Evolutionary conservation across 2,888 invertebrate species (phyloP), one percentile per base, ranked within the genome.

Genomic region (Hemicrepidius hirtus): DNA sequence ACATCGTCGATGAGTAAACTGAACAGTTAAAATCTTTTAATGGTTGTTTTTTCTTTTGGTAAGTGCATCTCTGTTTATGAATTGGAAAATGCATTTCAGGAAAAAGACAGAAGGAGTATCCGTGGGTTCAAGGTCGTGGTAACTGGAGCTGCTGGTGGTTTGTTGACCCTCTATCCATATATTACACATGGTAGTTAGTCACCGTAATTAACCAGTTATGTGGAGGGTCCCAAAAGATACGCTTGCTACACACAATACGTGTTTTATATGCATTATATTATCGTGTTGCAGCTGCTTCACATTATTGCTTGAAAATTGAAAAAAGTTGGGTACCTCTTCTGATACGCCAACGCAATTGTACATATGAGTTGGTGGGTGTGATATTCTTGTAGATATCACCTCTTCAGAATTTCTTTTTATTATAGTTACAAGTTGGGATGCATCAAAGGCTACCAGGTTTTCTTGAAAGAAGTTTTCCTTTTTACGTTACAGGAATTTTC

Each of bases 101-200:
- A 44, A 55, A 69, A 32, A 28, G 40, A 53, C 10, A 4, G 68
- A 16, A 35, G 13, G 46, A 21, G 63, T 4, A 46, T 71, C 32
- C 50, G 73, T 74, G 71, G 76, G 77, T 74, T 76, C 77, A 79
- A 79, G 79, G 79, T 77, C 78, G 70, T 62, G 72, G 71, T 76
- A 79, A 77, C 76, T 79, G 75, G 77, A 77, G 73, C 75, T 76
- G 50, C 50, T 46, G 64, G 74, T 77, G 77, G 80, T 80, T 76
- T 78, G 74, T 78, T 77, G 79, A 79, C 76, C 60, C 69, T 65
- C 64, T 75, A 71, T 64, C 73, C 74, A 77, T 75, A 77, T 71
- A 78, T 76, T 78, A 78, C 75, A 72, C 76, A 77, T 76, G 72
- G 75, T 73, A 73, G 73, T 76, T 78, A 76, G 75, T 76, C 76